Evolutionary conservation across 1,140 invertebrate species (phyloP), one percentile per base, ranked within the genome.

Genomic region (Ostrea edulis): DNA sequence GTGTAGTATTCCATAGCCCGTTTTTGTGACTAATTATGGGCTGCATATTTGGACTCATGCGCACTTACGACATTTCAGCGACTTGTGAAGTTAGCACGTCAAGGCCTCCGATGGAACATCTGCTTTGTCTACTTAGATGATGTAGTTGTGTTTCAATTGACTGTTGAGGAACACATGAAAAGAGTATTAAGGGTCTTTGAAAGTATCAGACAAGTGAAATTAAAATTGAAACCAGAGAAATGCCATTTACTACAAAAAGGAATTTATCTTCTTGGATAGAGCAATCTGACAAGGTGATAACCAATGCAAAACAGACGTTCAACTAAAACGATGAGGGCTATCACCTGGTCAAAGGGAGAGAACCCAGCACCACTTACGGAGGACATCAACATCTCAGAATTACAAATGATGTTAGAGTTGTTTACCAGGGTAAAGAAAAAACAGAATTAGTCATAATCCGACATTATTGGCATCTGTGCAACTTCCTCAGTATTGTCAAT

Each of bases 61-160:
- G 82, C 87, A 12, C 62, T 87, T 2, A 53, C 84, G 17, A 91
- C 88, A 17, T 88, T 90, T 55, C 44, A n/a, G n/a, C n/a, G n/a
- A n/a, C n/a, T n/a, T n/a, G n/a, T n/a, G n/a, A n/a, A n/a, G n/a
- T n/a, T n/a, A 88, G 51, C 52, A 0, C 83, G 90, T 17, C 29
- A 65, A 12, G 84, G 86, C n/a, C 65, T 89, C 8, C 84, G 86
- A 52, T 90, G 87, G 77, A n/a, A 55, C 51, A 83, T 20, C 8
- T 89, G 86, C n/a, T n/a, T 88, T 7, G 68, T 88, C 2, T 91
- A 89, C 25, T 82, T 86, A 51, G 88, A 91, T 86, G 92, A 92
- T 71, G 82, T 90, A 29, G 91, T 91, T n/a, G 86, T 90, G 0
- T 86, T 85, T 86, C 84, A 82, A 53, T 83, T 68, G 51, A 82